Percentiles rank a stretch among this genome's conserved stretches.
These are phyloP conservation scores for Urocolius indicus DNA, from an alignment of 2,113 vertebrate species.

Conservation along the genomic window DNA sequence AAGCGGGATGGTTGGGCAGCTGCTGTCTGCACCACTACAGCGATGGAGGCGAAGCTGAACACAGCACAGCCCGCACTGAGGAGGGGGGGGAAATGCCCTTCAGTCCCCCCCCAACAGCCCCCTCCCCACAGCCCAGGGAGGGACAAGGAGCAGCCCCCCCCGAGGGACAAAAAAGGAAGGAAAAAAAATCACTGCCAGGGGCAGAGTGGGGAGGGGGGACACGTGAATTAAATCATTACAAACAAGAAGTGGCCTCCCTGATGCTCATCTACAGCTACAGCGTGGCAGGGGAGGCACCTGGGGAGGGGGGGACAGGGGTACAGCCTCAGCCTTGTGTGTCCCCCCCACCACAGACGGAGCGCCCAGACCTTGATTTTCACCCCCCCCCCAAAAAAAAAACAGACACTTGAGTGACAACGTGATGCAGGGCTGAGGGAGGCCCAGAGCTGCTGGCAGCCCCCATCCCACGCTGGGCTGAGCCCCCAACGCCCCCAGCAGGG, in stretches of 20 bases:
- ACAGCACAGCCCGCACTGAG: neutral
- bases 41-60: slow-evolving; percentile 56
- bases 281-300: neutral
- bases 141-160: no score
- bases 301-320: neutral
- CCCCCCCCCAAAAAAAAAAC: neutral
- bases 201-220: no score
- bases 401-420: slow-evolving; percentile 60
- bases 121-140: no score
- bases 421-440: slow-evolving; percentile 48
- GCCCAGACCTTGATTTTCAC: neutral
- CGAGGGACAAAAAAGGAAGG: no score
- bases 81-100: no score
- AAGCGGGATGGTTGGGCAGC: neutral
- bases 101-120: no score
- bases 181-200: neutral
- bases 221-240: neutral
- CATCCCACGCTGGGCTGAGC: neutral
- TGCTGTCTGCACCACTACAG: neutral
- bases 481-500: no score
- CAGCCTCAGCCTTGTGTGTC: neutral
- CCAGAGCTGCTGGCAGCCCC: neutral
- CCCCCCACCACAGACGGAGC: neutral
- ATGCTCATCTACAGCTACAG: slow-evolving; percentile 54
- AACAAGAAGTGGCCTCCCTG: neutral